Evolutionary conservation across 2,113 vertebrate genomes (phyloP), one percentile per base, ranked within the genome.

Genomic region (Desmodus rotundus): DNA sequence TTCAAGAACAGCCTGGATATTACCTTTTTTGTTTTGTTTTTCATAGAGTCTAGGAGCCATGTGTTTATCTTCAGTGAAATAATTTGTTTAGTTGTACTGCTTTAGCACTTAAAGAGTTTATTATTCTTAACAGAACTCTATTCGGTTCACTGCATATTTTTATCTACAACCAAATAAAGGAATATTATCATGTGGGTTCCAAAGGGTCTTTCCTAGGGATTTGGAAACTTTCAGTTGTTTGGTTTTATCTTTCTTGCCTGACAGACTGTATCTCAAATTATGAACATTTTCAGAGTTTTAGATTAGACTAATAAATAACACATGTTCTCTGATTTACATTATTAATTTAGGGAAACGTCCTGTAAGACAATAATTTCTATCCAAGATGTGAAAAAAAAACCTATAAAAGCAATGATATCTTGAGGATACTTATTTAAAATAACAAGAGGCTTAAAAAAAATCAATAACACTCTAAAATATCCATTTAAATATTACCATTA

Each of bases 401-500:
- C 33, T 73, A 73, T 63, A 20, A 96, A 85, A 85, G 24, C 20
- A 88, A 81, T 52, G 19, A 15, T 33, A 87, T 80, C 31, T 76
- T 94, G 26, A 11, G 17, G 24, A 28, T 63, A 87, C 36, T 93
- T 94, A 93, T 43, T 93, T 81, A 88, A 65, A 91, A 61, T 56
- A 91, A 93, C n/a, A 87, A 87, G 52, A 61, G 52, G 87, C 17
- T 90, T 47, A 38, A 15, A 68, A 91, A 93, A 88, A 86, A 95
- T 86, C 73, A 92, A 3, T 63, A 92, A 58, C 89, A 89, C 13
- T 84, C 38, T 74, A 61, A 91, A 96, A 56, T 73, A 54, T 82
- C 20, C 74, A 96, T 72, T 67, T 97, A 91, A 93, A 68, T 73
- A 88, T 78, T 82, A 78, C 43, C 70, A 65, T 88, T 84, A 89